phyloP scores from a whole-genome alignment of 2,113 vertebrate genomes.

The Tympanuchus pallidicinctus region DNA sequence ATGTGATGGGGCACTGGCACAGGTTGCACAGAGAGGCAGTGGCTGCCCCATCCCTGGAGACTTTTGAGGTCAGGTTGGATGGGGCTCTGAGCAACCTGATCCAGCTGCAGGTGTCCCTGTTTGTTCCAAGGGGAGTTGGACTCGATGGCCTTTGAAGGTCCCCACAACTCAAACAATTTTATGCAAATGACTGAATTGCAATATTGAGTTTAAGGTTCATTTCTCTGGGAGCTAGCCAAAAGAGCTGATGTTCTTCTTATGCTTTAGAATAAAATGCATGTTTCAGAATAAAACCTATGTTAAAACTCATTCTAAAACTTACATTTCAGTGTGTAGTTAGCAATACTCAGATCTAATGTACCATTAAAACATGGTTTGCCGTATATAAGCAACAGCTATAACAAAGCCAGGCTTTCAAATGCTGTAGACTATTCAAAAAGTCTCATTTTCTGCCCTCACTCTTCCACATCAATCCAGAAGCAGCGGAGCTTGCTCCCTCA shows the following conservation, averaged over 20 bases:
- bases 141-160: too few species aligned
- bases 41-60: too few species aligned
- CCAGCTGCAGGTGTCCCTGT: too few species aligned
- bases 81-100: too few species aligned
- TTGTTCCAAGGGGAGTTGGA: too few species aligned
- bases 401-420: not conserved
- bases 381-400: not conserved
- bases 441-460: not conserved
- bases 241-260: not conserved
- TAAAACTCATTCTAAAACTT: not conserved
- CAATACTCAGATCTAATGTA: not conserved
- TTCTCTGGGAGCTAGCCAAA: not conserved
- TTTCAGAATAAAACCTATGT: not conserved
- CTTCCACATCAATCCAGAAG: not conserved
- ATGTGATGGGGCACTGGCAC: too few species aligned
- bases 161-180: too few species aligned
- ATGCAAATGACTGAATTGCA: not conserved
- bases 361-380: not conserved
- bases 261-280: not conserved
- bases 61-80: too few species aligned
- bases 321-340: not conserved
- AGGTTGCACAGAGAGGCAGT: too few species aligned
- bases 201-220: not conserved
- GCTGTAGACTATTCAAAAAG: not conserved
- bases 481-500: not conserved